Evolutionary conservation across 2,113 vertebrate species (phyloP), one percentile per base, ranked within the genome.

Genomic region (Ceyx cyanopectus): DNA sequence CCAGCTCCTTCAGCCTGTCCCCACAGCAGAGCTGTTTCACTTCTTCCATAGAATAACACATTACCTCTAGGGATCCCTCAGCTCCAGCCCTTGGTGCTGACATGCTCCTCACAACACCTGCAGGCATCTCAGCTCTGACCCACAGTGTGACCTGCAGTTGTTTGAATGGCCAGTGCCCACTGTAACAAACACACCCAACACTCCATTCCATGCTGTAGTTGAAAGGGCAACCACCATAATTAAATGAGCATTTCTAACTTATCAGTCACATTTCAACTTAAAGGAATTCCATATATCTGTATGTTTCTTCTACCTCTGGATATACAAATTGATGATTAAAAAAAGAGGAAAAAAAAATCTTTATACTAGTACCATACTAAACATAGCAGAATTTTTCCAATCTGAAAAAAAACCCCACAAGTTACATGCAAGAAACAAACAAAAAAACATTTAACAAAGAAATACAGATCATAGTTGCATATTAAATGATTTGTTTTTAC

Each of bases 401-500:
- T 67, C 34, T 61, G 56, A n/a, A 70, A 89, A 89, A 73, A 62
- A 50, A 88, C 90, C 32, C 0, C 0, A 23, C 3, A 75, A 90
- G 37, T 58, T 57, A 90, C 30, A 58, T 5, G 8, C 41, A 92
- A 89, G 20, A 82, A 93, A 79, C 3, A 1, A 18, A 81, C 37
- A 37, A 94, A 85, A 85, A 85, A 85, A 14, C 54, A 4, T 45
- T 63, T 53, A 53, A 82, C 21, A 85, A 70, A 37, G 20, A 67
- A 81, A 85, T 62, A 74, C n/a, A 67, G 19, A 78, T 81, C 16
- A n/a, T 4, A 53, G n/a, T 24, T 95, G 19, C 7, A 18, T 53
- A 26, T 63, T 51, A 82, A 72, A 48, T 72, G 0, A 21, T 22
- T 37, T 37, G 16, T n/a, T 53, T 73, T 98, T 97, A 99, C 99